These are phyloP conservation scores for Babylonia areolata DNA, from an alignment of 1,140 invertebrate species.

Conservation along the genomic window DNA sequence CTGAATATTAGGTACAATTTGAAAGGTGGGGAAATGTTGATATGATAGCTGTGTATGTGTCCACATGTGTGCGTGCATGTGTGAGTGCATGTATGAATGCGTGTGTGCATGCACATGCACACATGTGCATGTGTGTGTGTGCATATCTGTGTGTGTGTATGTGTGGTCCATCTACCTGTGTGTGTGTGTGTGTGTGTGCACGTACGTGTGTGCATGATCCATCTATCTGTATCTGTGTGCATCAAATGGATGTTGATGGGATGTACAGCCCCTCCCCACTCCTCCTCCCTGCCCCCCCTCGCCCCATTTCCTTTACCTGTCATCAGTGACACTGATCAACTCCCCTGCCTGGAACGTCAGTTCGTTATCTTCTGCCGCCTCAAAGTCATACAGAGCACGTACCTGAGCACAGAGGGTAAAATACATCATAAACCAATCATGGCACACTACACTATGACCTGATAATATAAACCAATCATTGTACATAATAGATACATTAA, in stretches of 20 bases:
- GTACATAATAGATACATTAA: too few relatives aligned
- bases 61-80: not conserved
- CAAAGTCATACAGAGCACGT: conserved; percentile 98
- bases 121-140: conserved; percentile 13
- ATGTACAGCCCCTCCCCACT: too few relatives aligned
- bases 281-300: too few relatives aligned
- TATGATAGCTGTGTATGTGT: conserved; percentile 18
- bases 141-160: conserved; percentile 5
- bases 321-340: conserved; percentile 82
- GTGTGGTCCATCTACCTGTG: not conserved
- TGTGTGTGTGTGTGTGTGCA: not conserved
- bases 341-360: conserved; percentile 97
- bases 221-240: not conserved
- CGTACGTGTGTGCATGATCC: not conserved
- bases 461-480: too few relatives aligned
- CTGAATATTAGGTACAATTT: too few relatives aligned
- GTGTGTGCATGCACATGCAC: not conserved
- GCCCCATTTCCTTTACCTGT: conserved; percentile 79
- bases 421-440: too few relatives aligned
- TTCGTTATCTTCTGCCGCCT: conserved; percentile 99
- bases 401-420: conserved; percentile 80
- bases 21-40: too few relatives aligned
- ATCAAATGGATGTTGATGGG: too few relatives aligned
- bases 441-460: too few relatives aligned
- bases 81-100: not conserved